A percentile compares a stretch with the other conserved stretches of the same genome.
Conservation (phyloP, 2,888 invertebrate species). For the Leptopilina myrica region DNA sequence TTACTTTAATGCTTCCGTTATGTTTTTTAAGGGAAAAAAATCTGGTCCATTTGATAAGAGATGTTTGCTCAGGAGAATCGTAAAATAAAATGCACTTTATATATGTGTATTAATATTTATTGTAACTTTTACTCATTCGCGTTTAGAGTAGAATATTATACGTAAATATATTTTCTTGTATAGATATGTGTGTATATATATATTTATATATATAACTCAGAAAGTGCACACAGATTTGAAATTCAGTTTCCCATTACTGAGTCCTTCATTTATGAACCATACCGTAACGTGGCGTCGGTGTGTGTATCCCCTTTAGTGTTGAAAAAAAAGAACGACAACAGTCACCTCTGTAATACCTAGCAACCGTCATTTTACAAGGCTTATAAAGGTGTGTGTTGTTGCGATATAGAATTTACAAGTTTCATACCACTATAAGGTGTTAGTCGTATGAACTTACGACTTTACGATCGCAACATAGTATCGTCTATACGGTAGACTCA, state of each 20-base stretch:
- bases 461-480: constrained; percentile 57
- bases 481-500: constrained; percentile 16
- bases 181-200: background rate
- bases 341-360: constrained; percentile 53
- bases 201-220: no score
- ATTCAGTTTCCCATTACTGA: constrained; percentile 29
- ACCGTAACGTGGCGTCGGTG: background rate
- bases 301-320: constrained; percentile 21
- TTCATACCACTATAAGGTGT: constrained; percentile 57
- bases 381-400: constrained; percentile 56
- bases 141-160: background rate
- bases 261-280: constrained; percentile 14
- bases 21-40: background rate
- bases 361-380: constrained; percentile 57
- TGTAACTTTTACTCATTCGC: background rate
- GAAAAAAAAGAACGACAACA: constrained; percentile 25
- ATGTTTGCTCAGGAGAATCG: background rate
- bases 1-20: no score
- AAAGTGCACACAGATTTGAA: background rate
- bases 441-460: constrained; percentile 57
- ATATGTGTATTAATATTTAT: background rate
- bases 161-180: background rate
- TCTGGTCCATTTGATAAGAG: background rate
- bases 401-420: constrained; percentile 60
- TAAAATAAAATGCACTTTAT: background rate